phyloP scores from a whole-genome alignment of 2,888 invertebrate species.

The Adelognathus sp. region DNA sequence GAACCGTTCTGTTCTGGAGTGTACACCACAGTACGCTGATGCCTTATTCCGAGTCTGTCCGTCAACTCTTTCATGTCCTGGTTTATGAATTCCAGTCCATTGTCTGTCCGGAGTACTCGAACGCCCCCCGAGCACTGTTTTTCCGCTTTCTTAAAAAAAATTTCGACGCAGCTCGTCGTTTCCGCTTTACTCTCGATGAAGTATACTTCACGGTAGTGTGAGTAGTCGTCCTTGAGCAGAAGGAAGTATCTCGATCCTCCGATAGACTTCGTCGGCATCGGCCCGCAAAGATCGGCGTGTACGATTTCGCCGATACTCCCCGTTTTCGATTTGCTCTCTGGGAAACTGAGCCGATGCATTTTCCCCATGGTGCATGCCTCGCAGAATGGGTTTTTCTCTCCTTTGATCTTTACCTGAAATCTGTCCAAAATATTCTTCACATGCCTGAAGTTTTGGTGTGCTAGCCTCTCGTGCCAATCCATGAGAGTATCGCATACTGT shows the following conservation, averaged over 20 bases:
- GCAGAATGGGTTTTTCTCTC: constrained; percentile 16
- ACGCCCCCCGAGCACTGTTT: constrained; percentile 33
- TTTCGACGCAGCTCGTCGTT: constrained; percentile 1
- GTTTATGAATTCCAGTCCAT: constrained; percentile 47
- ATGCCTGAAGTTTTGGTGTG: constrained; percentile 52
- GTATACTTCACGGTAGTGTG: constrained; percentile 31
- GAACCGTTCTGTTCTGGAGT: too few species aligned
- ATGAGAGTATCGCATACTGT: constrained; percentile 17
- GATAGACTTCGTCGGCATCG: constrained; percentile 37
- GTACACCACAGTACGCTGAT: constrained; percentile 46
- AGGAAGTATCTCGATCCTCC: constrained; percentile 49
- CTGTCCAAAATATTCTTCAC: constrained; percentile 39
- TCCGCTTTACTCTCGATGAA: constrained; percentile 51
- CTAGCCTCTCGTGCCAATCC: constrained; percentile 45
- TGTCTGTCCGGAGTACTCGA: constrained; percentile 29
- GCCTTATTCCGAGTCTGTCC: neutral
- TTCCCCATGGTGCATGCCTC: constrained; percentile 32
- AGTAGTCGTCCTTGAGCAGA: constrained; percentile 49
- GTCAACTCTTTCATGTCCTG: neutral
- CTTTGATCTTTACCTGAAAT: constrained; percentile 9
- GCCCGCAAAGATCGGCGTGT: constrained; percentile 54
- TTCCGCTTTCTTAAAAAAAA: constrained; percentile 34
- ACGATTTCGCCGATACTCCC: constrained; percentile 33
- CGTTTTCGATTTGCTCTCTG: constrained; percentile 18
- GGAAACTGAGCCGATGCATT: constrained; percentile 40